Percentiles rank a stretch among this genome's conserved stretches.
Evolutionary conservation across 1,140 invertebrate genomes (phyloP).

Genomic region (Muscidifurax raptorellus): DNA sequence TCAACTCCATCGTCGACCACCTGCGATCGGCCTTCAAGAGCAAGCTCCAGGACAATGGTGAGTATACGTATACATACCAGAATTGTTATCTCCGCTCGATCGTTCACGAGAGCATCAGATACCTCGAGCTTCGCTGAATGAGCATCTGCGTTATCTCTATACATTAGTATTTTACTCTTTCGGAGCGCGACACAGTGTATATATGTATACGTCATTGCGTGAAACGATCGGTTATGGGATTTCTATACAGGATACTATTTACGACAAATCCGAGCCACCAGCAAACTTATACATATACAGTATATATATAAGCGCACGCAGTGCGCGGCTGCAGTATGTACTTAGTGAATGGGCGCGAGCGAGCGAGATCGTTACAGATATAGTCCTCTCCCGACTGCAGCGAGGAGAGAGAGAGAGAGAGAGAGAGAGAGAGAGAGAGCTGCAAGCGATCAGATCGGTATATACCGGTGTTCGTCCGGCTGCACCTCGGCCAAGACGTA

Average conservation of each 20-base stretch:
- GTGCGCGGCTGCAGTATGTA: constrained; percentile 14
- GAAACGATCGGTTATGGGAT: no score
- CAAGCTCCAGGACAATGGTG: constrained; percentile 57
- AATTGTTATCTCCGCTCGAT: not conserved
- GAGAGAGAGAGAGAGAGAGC: constrained; percentile 27
- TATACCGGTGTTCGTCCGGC: constrained; percentile 15
- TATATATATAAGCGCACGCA: not conserved
- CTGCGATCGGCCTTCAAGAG: constrained; percentile 63
- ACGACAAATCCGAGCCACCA: not conserved
- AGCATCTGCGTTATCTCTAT: not conserved
- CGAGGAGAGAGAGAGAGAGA: not conserved
- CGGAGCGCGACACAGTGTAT: no score
- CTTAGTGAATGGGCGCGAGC: constrained; percentile 41
- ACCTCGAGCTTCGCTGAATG: no score
- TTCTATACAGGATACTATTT: not conserved
- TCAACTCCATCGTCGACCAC: constrained; percentile 69
- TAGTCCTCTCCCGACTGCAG: not conserved
- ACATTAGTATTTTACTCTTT: no score
- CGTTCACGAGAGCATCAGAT: no score
- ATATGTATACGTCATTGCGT: no score
- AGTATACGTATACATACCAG: constrained; percentile 19
- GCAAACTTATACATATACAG: not conserved
- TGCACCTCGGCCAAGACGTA: constrained; percentile 32
- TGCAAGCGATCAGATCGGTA: constrained; percentile 43
- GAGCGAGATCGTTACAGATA: constrained; percentile 27